Evolutionary conservation across 1,140 invertebrate genomes (phyloP), one percentile per base, ranked within the genome.

Genomic region (Hetaerina americana): DNA sequence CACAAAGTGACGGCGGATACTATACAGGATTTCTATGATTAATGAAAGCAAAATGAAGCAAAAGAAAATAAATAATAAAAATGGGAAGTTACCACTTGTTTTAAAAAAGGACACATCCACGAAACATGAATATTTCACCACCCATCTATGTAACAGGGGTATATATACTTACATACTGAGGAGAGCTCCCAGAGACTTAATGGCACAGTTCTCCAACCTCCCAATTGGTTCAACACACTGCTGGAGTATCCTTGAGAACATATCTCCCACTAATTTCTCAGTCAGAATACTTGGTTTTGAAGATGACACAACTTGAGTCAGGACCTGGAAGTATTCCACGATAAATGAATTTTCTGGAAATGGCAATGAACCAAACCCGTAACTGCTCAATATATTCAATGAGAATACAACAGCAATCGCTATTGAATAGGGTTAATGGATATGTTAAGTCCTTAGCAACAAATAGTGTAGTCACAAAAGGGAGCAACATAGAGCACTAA

Each of bases 41-140:
- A n/a, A n/a, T n/a, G n/a, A n/a, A n/a, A n/a, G n/a, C n/a, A n/a
- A n/a, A n/a, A n/a, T n/a, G n/a, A n/a, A n/a, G n/a, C n/a, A n/a
- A n/a, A n/a, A n/a, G n/a, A n/a, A n/a, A n/a, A n/a, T n/a, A n/a
- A n/a, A n/a, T n/a, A n/a, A n/a, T n/a, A n/a, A n/a, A n/a, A n/a
- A n/a, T n/a, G n/a, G n/a, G n/a, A n/a, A n/a, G n/a, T n/a, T n/a
- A n/a, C n/a, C n/a, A n/a, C n/a, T n/a, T n/a, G n/a, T n/a, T n/a
- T n/a, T n/a, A n/a, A n/a, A n/a, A n/a, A n/a, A n/a, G n/a, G n/a
- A n/a, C n/a, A n/a, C n/a, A n/a, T n/a, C n/a, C n/a, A n/a, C n/a
- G n/a, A n/a, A n/a, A n/a, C n/a, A n/a, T n/a, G n/a, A n/a, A 72
- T 75, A 84, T 66, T 78, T 80, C 73, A 75, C 76, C 57, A 72